Conservation (phyloP, 2,888 invertebrate species). For the Dolichopus griseipennis region DNA sequence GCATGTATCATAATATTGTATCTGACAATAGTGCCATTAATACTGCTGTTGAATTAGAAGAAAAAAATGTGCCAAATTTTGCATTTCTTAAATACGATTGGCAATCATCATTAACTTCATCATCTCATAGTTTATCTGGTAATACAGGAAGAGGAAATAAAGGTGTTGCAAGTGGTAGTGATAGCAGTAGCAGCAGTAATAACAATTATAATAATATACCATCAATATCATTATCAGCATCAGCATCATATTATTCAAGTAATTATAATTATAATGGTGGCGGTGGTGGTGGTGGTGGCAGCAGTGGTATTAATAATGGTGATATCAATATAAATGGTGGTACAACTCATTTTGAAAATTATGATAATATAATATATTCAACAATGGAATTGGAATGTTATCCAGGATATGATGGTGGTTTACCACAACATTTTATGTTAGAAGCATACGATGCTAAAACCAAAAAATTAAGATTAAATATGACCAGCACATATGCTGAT, state of each 20-base stretch:
- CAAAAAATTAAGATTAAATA: constrained; percentile 60
- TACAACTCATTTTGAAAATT: constrained; percentile 36
- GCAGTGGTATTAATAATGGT: not conserved
- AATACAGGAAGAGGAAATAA: not conserved
- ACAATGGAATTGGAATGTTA: constrained; percentile 73
- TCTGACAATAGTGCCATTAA: not conserved
- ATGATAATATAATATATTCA: constrained; percentile 42
- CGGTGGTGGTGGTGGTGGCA: not conserved
- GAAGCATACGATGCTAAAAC: constrained; percentile 73
- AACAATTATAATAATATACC: not conserved
- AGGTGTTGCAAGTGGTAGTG: not conserved
- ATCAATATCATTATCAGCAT: not conserved
- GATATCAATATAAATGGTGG: constrained; percentile 24
- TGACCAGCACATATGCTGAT: constrained; percentile 53
- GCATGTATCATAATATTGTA: not conserved
- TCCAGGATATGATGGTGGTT: constrained; percentile 80
- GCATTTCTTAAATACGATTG: constrained; percentile 20
- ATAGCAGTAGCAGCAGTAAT: not conserved
- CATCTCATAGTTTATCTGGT: no score
- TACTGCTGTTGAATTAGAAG: not conserved
- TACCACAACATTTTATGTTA: constrained; percentile 73
- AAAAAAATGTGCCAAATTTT: constrained; percentile 19
- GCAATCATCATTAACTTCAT: not conserved
- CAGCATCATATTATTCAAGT: constrained; percentile 1
- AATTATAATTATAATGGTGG: not conserved